Evolutionary conservation across 2,797 vertebrate genomes (phyloP).

Genomic region (Selene dorsalis): DNA sequence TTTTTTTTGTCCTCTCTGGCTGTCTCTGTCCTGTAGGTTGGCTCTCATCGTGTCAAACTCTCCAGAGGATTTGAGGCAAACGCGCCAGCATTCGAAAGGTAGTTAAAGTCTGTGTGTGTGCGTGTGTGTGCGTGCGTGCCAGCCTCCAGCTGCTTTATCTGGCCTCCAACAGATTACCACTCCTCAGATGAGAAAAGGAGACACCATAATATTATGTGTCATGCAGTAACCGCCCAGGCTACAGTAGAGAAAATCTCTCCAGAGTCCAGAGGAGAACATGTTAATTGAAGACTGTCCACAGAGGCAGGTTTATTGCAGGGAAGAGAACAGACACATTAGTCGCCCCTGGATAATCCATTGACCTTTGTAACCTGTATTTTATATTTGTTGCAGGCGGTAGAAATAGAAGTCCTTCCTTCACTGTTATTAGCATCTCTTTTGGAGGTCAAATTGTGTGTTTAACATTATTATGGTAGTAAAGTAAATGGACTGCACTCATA

Average conservation of each 20-base stretch:
- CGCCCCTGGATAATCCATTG: conserved; percentile 15
- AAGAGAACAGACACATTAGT: conserved; percentile 18
- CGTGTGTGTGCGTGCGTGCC: neutral
- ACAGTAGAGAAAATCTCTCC: conserved; percentile 15
- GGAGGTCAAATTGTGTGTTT: neutral
- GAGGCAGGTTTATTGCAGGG: conserved; percentile 20
- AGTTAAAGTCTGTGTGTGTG: conserved; percentile 58
- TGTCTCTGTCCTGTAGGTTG: conserved; percentile 86
- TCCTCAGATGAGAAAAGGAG: conserved; percentile 27
- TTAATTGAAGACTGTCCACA: conserved; percentile 52
- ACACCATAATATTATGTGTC: conserved; percentile 20
- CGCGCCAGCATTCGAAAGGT: conserved; percentile 99
- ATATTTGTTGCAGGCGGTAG: conserved; percentile 16
- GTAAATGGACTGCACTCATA: neutral
- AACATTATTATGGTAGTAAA: neutral
- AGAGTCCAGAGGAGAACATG: conserved; percentile 15
- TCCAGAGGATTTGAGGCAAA: conserved; percentile 98
- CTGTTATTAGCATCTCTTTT: conserved; percentile 1
- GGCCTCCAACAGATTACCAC: conserved; percentile 29
- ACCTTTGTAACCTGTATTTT: conserved; percentile 17
- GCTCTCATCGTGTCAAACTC: conserved; percentile 98
- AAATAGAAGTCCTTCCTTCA: neutral
- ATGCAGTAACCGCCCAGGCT: conserved; percentile 7
- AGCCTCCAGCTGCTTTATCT: conserved; percentile 39
- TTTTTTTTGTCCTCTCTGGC: conserved; percentile 43